Percentiles rank a stretch among this genome's conserved stretches.
phyloP scores from a whole-genome alignment of 2,888 invertebrate genomes.

The Drepana falcataria region DNA sequence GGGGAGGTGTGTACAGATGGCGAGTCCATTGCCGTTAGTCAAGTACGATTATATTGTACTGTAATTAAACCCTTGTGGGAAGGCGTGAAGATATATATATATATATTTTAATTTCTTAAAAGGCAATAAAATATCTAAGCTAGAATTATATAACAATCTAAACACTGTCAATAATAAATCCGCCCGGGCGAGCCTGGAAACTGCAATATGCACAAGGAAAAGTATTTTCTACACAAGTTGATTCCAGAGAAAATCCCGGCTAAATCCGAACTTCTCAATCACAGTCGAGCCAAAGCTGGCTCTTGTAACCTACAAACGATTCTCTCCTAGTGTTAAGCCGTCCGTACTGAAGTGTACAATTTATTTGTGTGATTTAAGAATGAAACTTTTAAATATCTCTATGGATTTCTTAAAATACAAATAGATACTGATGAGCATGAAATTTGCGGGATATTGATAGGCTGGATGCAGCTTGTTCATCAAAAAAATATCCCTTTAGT shows the following conservation, averaged over 20 bases:
- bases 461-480: too few species aligned
- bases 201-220: slow-evolving; percentile 31
- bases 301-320: slow-evolving; percentile 23
- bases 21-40: too few species aligned
- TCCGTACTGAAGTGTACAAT: slow-evolving; percentile 1
- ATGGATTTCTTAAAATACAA: too few species aligned
- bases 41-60: too few species aligned
- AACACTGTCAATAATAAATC: slow-evolving; percentile 42
- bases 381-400: too few species aligned
- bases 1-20: too few species aligned
- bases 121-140: too few species aligned
- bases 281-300: slow-evolving; percentile 28
- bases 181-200: slow-evolving; percentile 22
- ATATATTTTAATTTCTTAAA: slow-evolving; percentile 1
- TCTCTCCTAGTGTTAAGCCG: slow-evolving; percentile 6
- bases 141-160: slow-evolving; percentile 30
- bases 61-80: too few species aligned
- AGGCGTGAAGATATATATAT: too few species aligned
- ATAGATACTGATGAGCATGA: too few species aligned
- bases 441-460: too few species aligned
- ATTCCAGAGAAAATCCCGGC: slow-evolving; percentile 32
- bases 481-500: too few species aligned
- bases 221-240: slow-evolving; percentile 31
- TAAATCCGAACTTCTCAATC: slow-evolving; percentile 44
- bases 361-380: neutral